These are phyloP conservation scores for Laticauda laticaudata DNA, from an alignment of 2,113 vertebrate genomes.

Conservation along the genomic window DNA sequence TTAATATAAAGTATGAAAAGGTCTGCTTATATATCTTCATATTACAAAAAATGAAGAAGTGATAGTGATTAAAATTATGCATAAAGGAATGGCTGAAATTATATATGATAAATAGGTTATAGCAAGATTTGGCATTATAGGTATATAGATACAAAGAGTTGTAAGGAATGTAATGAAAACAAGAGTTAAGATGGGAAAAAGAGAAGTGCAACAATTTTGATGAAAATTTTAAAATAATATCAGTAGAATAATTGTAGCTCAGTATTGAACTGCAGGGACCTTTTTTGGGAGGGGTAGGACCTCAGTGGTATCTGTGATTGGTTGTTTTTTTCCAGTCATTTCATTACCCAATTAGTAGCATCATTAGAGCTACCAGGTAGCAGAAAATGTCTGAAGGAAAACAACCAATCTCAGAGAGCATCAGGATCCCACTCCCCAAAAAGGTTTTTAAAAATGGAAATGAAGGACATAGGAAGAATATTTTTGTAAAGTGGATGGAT, in stretches of 20 bases:
- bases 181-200: neutral
- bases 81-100: neutral
- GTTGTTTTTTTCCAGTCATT: no score
- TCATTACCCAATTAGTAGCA: no score
- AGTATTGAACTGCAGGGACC: no score
- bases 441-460: neutral
- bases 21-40: neutral
- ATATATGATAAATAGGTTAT: neutral
- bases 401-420: no score
- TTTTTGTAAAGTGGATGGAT: neutral
- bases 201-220: neutral
- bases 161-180: neutral
- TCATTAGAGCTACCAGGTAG: no score
- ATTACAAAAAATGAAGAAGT: neutral
- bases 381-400: no score
- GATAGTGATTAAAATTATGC: neutral
- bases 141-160: neutral
- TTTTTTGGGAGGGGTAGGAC: no score
- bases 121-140: neutral
- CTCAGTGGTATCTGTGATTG: no score
- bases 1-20: neutral
- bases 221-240: neutral
- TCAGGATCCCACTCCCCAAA: neutral
- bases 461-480: no score
- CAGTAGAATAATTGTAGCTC: no score